phyloP scores from a whole-genome alignment of 2,888 invertebrate species.

The Crematogaster levior region DNA sequence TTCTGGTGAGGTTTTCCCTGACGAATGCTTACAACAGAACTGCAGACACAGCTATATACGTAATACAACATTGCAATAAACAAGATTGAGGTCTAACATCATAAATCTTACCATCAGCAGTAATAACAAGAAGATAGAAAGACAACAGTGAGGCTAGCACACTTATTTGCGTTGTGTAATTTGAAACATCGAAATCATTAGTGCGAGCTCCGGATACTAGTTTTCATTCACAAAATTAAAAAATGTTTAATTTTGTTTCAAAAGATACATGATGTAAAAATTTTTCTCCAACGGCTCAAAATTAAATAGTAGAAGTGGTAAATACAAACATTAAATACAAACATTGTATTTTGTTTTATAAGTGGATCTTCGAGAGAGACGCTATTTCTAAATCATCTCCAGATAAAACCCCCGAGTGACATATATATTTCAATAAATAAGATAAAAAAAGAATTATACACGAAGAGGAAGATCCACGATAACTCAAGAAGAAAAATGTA shows the following conservation, averaged over 20 bases:
- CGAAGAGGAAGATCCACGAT: constrained; percentile 12
- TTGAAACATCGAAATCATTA: constrained; percentile 28
- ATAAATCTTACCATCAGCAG: background rate
- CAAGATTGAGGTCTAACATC: constrained; percentile 9
- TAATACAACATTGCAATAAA: background rate
- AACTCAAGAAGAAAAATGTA: background rate
- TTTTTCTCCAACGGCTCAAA: background rate
- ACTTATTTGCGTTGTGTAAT: background rate
- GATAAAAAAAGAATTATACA: background rate
- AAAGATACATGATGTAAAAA: background rate
- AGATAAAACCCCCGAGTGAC: background rate
- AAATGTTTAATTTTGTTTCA: background rate
- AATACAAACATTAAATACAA: background rate
- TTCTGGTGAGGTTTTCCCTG: constrained; percentile 77
- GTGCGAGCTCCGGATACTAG: background rate
- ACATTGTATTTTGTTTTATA: background rate
- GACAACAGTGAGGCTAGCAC: background rate
- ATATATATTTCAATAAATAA: constrained; percentile 10
- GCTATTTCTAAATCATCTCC: constrained; percentile 1
- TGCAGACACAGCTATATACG: constrained; percentile 5
- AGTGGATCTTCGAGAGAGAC: background rate
- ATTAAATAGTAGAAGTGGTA: background rate
- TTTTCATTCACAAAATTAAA: background rate
- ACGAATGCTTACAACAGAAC: background rate
- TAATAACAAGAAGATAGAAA: constrained; percentile 2